Evolutionary conservation across 2,888 invertebrate genomes (phyloP).

Genomic region (Epinotia brunnichana): DNA sequence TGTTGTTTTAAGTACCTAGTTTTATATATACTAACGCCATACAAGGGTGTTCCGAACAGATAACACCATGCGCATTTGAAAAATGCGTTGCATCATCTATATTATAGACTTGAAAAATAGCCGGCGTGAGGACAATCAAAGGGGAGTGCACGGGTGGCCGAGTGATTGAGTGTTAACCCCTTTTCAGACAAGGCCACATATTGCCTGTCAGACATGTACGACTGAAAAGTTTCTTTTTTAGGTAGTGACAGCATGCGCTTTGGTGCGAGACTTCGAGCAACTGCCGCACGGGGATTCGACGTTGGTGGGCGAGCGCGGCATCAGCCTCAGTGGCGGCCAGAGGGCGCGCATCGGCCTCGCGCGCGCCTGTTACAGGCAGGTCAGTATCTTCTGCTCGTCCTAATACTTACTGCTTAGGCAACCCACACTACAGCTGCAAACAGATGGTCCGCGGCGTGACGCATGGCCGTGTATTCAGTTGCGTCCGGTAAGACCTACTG

Average conservation of each 20-base stretch:
- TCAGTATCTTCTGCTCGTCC: constrained; percentile 73
- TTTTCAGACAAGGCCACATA: too few relatives aligned
- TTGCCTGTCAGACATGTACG: too few relatives aligned
- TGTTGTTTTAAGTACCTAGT: not conserved
- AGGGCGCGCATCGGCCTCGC: constrained; percentile 90
- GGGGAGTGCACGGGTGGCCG: too few relatives aligned
- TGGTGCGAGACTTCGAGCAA: constrained; percentile 87
- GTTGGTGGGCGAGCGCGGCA: constrained; percentile 90
- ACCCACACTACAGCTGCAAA: too few relatives aligned
- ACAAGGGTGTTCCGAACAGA: not conserved
- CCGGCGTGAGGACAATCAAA: too few relatives aligned
- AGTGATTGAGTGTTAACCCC: too few relatives aligned
- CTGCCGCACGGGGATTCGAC: constrained; percentile 89
- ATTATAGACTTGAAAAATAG: too few relatives aligned
- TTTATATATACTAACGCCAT: not conserved
- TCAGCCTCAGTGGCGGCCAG: constrained; percentile 91
- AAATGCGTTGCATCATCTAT: not conserved
- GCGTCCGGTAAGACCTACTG: too few relatives aligned
- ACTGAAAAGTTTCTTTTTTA: constrained; percentile 45
- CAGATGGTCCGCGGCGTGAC: too few relatives aligned
- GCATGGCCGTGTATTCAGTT: too few relatives aligned
- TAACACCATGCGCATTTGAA: not conserved
- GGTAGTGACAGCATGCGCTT: constrained; percentile 85
- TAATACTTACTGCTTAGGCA: not conserved
- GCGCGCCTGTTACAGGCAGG: constrained; percentile 89